phyloP scores from a whole-genome alignment of 2,797 vertebrate species.

The Coccyzus lansbergi region DNA sequence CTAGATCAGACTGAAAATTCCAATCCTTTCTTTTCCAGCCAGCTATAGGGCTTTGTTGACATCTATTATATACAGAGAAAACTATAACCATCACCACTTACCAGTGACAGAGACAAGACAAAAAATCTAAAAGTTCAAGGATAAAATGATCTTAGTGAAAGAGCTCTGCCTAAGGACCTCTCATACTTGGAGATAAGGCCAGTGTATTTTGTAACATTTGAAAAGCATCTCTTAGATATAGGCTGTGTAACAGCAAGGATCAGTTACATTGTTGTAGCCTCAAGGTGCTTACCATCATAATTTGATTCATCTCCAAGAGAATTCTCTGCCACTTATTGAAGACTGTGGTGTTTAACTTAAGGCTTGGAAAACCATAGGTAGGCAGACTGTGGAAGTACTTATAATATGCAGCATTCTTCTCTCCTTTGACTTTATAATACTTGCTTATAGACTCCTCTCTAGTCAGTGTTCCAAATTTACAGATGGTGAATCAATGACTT shows the following conservation, averaged over 20 bases:
- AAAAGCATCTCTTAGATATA: not conserved
- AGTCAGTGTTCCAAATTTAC: not conserved
- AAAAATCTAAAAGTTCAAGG: not conserved
- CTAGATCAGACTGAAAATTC: not conserved
- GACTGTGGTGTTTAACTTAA: not conserved
- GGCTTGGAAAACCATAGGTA: conserved; percentile 10
- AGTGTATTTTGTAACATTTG: not conserved
- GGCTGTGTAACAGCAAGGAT: not conserved
- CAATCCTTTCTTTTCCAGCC: not conserved
- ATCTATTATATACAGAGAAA: not conserved
- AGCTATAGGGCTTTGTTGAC: not conserved
- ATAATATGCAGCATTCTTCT: not conserved
- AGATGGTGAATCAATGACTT: not conserved
- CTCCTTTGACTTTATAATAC: not conserved
- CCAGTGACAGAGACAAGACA: not conserved
- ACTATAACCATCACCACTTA: not conserved
- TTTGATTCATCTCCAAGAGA: not conserved
- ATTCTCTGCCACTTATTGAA: not conserved
- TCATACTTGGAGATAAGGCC: not conserved
- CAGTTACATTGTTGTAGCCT: not conserved
- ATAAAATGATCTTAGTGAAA: not conserved
- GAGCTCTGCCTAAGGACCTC: not conserved
- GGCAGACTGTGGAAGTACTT: not conserved
- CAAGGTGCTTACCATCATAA: not conserved
- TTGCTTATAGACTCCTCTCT: not conserved